Evolutionary conservation across 92 coral and sea anemone species (phyloP).

Genomic region (Phenganax stokvisi): DNA sequence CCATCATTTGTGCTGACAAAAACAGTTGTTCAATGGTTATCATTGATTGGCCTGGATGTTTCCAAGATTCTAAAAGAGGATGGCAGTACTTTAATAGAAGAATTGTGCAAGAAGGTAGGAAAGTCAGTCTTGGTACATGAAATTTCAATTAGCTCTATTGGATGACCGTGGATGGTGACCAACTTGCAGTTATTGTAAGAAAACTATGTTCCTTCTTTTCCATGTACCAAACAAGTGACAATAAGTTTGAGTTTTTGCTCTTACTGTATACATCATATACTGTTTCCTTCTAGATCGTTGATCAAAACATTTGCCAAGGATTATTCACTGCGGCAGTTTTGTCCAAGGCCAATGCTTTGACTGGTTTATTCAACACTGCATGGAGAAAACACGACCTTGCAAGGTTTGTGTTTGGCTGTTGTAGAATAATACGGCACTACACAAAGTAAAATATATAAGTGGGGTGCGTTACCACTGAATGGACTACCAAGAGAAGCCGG

Average conservation of each 20-base stretch:
- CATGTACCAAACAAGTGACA: too few relatives aligned
- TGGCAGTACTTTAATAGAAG: conserved; percentile 53
- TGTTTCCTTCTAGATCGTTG: conserved; percentile 58
- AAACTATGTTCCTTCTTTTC: neutral
- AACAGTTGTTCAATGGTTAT: conserved; percentile 61
- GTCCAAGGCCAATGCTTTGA: conserved; percentile 70
- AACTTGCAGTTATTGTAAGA: neutral
- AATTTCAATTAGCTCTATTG: too few relatives aligned
- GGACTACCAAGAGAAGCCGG: too few relatives aligned
- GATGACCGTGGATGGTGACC: too few relatives aligned
- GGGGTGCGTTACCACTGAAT: too few relatives aligned
- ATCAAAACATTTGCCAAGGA: conserved; percentile 66
- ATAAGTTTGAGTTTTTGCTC: too few relatives aligned
- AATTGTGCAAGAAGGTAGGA: conserved; percentile 79
- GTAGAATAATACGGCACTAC: neutral
- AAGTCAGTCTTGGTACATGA: neutral
- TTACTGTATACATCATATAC: too few relatives aligned
- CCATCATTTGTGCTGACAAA: conserved; percentile 86
- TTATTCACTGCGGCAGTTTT: conserved; percentile 56
- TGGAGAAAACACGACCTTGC: conserved; percentile 99
- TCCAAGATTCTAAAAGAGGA: conserved; percentile 40
- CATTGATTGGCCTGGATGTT: conserved; percentile 50
- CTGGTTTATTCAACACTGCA: conserved; percentile 89
- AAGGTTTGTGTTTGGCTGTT: conserved; percentile 46
- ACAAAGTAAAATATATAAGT: neutral